Percentiles rank a stretch among this genome's conserved stretches.
phyloP scores from a whole-genome alignment of 2,797 vertebrate genomes.

The Psittacula echo region DNA sequence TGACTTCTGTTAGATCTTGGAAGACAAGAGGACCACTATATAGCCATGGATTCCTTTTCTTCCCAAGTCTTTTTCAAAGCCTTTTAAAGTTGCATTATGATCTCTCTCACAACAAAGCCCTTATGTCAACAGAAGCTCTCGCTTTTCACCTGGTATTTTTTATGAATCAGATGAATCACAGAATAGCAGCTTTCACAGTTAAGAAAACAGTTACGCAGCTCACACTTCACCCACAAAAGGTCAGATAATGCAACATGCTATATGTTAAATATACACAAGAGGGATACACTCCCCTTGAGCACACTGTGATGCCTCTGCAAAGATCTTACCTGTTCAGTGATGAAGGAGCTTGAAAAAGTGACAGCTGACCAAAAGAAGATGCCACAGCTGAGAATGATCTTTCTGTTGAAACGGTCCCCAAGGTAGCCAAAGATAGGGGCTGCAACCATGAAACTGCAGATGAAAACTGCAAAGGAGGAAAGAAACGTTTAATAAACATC shows the following conservation, averaged over 20 bases:
- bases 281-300: rapidly evolving
- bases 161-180: neutral
- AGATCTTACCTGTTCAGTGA: constrained; percentile 84
- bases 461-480: constrained; percentile 82
- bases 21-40: neutral
- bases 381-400: constrained; percentile 88
- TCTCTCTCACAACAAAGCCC: neutral
- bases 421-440: constrained; percentile 91
- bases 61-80: neutral
- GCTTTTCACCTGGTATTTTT: neutral
- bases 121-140: constrained; percentile 8
- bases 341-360: constrained; percentile 90
- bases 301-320: neutral
- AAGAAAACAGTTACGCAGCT: neutral
- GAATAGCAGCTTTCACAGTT: neutral
- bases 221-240: neutral
- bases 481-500: constrained; percentile 18
- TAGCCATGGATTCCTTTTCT: neutral
- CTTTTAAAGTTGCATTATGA: neutral
- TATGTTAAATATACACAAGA: neutral
- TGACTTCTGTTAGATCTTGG: neutral
- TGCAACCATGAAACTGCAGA: constrained; percentile 92
- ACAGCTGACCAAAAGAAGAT: constrained; percentile 91
- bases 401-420: constrained; percentile 90
- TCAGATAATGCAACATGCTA: neutral